A percentile compares a stretch with the other conserved stretches of the same genome.
These are phyloP conservation scores for Brachionus koreanus DNA, from an alignment of 1,140 invertebrate species.

Conservation along the genomic window DNA sequence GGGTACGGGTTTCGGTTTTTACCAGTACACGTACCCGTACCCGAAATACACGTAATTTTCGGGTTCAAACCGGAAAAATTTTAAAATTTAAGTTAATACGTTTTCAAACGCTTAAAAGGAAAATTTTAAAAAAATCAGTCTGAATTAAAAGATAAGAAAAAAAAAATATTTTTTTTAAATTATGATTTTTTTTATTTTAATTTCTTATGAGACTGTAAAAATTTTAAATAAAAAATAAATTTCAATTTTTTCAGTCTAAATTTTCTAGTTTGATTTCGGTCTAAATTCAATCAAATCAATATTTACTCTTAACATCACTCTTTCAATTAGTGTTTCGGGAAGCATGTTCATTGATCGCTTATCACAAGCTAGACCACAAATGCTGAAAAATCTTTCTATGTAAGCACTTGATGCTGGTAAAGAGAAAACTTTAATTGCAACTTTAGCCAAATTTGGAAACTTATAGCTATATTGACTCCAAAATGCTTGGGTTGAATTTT, in stretches of 20 bases:
- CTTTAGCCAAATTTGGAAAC: not conserved
- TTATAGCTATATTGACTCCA: slow-evolving; percentile 6
- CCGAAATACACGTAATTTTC: not conserved
- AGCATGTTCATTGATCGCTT: not conserved
- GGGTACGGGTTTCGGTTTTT: not conserved
- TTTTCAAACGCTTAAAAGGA: no score
- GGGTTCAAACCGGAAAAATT: not conserved
- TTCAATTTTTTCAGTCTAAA: no score
- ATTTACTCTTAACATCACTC: not conserved
- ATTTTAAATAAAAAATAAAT: no score
- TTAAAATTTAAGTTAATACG: not conserved
- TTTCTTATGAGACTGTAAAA: no score
- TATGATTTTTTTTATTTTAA: no score
- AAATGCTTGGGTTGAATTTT: not conserved
- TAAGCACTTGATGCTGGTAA: not conserved
- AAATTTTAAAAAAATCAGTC: no score
- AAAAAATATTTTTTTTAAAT: no score
- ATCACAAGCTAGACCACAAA: not conserved
- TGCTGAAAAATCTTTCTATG: not conserved
- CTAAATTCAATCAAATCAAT: not conserved
- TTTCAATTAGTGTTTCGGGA: not conserved
- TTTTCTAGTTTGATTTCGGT: no score
- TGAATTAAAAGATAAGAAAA: no score
- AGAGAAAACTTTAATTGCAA: not conserved
- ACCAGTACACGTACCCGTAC: not conserved